Conservation (phyloP, 2,797 vertebrate species). For the Todus mexicanus region DNA sequence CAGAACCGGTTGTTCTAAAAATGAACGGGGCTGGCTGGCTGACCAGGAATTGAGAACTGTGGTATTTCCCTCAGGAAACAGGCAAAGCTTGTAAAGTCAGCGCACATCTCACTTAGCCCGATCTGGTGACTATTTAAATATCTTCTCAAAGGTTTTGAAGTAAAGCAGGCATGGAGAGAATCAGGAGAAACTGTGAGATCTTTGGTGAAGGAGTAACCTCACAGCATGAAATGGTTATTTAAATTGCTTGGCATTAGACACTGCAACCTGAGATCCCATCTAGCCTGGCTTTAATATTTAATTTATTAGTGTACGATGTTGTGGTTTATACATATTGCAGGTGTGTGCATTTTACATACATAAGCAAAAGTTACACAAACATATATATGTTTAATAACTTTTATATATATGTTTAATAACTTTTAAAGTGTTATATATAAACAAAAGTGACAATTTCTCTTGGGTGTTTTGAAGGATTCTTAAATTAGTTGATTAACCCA, state of each 20-base stretch:
- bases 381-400: no score
- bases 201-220: neutral
- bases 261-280: neutral
- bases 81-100: neutral
- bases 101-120: neutral
- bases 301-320: neutral
- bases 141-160: neutral
- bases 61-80: neutral
- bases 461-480: neutral
- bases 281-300: neutral
- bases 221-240: neutral
- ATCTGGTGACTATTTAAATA: neutral
- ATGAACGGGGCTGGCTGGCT: neutral
- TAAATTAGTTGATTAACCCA: neutral
- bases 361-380: no score
- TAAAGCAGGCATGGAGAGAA: neutral
- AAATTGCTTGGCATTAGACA: neutral
- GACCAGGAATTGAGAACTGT: neutral
- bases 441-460: neutral
- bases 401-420: no score
- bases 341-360: neutral
- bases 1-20: conserved; percentile 3
- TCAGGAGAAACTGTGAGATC: neutral
- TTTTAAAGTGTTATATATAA: no score
- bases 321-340: neutral